Conservation (phyloP, 2,797 vertebrate species). For the Girardinus metallicus region DNA sequence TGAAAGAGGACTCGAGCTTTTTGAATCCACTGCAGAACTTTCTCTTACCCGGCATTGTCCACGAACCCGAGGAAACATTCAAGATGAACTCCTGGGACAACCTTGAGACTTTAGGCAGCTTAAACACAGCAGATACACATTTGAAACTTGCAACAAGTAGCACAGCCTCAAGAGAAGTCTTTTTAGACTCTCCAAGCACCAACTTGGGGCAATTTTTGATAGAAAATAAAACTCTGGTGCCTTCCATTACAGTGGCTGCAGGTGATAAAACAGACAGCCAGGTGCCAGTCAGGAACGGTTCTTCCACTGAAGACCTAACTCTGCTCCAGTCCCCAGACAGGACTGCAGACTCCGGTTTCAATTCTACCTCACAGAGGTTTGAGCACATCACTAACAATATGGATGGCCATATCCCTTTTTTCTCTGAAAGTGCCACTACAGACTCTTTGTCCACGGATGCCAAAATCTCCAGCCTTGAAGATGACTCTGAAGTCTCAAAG, state of each 20-base stretch:
- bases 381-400: slow-evolving; percentile 61
- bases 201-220: slow-evolving; percentile 55
- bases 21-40: slow-evolving; percentile 70
- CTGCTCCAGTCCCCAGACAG: slow-evolving; percentile 63
- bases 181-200: slow-evolving; percentile 65
- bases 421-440: slow-evolving; percentile 65
- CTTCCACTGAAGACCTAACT: slow-evolving; percentile 73
- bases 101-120: slow-evolving; percentile 70
- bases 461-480: slow-evolving; percentile 78
- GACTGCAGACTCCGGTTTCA: slow-evolving; percentile 73
- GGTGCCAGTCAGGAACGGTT: slow-evolving; percentile 61
- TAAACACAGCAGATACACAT: slow-evolving; percentile 69
- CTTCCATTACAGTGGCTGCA: slow-evolving; percentile 77
- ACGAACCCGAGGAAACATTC: slow-evolving; percentile 74
- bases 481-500: slow-evolving; percentile 57
- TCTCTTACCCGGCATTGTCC: slow-evolving; percentile 68
- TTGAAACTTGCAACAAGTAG: slow-evolving; percentile 66
- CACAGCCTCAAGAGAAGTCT: slow-evolving; percentile 70
- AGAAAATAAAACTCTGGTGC: slow-evolving; percentile 77
- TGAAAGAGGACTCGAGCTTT: slow-evolving; percentile 78
- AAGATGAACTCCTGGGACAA: slow-evolving; percentile 77
- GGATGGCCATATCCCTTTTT: slow-evolving; percentile 56
- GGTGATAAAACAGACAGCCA: slow-evolving; percentile 65
- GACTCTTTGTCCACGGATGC: slow-evolving; percentile 78
- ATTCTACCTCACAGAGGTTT: slow-evolving; percentile 72